Evolutionary conservation across 2,888 invertebrate genomes (phyloP).

Genomic region (Mimumesa dahlbomi): DNA sequence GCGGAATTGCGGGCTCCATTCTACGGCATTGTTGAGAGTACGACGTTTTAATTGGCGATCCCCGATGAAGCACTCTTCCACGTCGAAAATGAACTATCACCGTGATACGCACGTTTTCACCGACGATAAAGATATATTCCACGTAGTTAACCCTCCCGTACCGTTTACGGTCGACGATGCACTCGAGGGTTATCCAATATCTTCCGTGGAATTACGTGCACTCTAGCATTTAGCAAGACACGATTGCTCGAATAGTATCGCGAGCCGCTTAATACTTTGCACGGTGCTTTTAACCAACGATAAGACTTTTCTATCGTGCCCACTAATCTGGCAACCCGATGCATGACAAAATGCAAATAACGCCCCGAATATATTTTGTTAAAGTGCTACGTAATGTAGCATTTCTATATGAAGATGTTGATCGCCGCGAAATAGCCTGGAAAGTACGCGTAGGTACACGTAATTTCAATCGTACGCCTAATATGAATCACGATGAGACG

Average conservation of each 20-base stretch:
- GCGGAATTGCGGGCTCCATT: conserved; percentile 54
- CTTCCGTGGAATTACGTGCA: conserved; percentile 59
- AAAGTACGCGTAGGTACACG: conserved; percentile 10
- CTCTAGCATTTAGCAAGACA: conserved; percentile 52
- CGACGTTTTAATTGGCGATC: conserved; percentile 63
- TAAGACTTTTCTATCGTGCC: conserved; percentile 46
- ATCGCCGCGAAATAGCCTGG: conserved; percentile 10
- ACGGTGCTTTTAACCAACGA: conserved; percentile 60
- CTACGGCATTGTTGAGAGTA: conserved; percentile 49
- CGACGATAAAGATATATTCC: conserved; percentile 54
- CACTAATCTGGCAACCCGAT: conserved; percentile 21
- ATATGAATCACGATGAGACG: conserved; percentile 1
- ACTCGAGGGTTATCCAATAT: conserved; percentile 59
- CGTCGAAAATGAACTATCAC: conserved; percentile 50
- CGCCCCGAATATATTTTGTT: conserved; percentile 18
- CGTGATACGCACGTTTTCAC: conserved; percentile 56
- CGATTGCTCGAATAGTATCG: conserved; percentile 51
- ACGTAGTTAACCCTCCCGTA: conserved; percentile 43
- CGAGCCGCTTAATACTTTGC: conserved; percentile 36
- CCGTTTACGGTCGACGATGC: conserved; percentile 49
- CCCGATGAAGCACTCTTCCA: conserved; percentile 56
- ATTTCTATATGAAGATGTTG: neutral
- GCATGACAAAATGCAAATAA: conserved; percentile 47
- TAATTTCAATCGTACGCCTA: conserved; percentile 35
- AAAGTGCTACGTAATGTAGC: conserved; percentile 7